Base-by-base conservation (phyloP, 2,888 invertebrate species). In the Volucella inflata region DNA sequence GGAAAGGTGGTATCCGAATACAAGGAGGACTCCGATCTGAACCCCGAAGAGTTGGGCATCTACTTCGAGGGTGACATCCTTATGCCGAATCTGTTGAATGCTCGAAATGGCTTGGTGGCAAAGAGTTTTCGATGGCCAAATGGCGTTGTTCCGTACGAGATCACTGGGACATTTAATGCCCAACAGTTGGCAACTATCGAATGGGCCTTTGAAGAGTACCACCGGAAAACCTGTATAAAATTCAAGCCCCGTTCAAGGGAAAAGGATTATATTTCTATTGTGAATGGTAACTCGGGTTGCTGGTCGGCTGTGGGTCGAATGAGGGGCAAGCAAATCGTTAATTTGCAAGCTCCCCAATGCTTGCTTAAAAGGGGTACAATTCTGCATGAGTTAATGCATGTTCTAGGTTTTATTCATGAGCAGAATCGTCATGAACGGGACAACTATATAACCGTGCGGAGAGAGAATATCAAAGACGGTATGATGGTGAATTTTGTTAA, bases 41-140 rank as follows among this genome's bases (percentile, higher is more conserved):
- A 96, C 90, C 96, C 97, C 0, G 97, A 97, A 90, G 97, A 97
- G 89, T 91, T 95, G 88, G 96, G 97, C 0, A 94, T 93, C n/a
- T 97, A 96, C 89, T 93, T 94, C 0, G 95, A 97, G 89, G 96
- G 96, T 4, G 97, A 97, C 88, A 96, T 97, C 71, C 91, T 96
- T 17, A 94, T 95, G 84, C 95, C 95, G 0, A 44, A 77, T 0
- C 77, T 40, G 1, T 88, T 88, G 16, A 88, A 89, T 10, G 82
- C 68, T 0, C 92, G 95, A 76, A 96, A 95, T 88, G 96, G 95
- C 0, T 89, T 96, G 1, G 91, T 93, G 21, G 93, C 94, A 0
- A 91, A 93, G 14, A 90, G 93, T 0, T 91, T 93, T 0, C 93
- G 94, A 14, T 96, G 96, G 96, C 93, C 94, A 0, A 92, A 93